Evolutionary conservation across 2,888 invertebrate species (phyloP).

Genomic region (Dinocampus coccinellae): DNA sequence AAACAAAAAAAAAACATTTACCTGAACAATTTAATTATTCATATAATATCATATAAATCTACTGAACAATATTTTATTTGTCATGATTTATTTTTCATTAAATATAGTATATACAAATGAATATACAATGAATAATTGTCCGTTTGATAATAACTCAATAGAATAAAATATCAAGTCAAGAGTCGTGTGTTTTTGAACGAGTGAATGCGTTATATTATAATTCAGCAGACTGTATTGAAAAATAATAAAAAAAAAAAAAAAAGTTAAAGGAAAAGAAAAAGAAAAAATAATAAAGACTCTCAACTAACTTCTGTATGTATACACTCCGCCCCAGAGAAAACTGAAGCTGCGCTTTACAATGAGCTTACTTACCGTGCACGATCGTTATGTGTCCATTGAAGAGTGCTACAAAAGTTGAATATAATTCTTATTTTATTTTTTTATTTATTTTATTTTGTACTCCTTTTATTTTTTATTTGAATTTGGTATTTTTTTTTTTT

Average conservation of each 20-base stretch:
- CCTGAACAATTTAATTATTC: background rate
- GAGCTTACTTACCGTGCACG: background rate
- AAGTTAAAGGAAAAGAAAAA: too few relatives aligned
- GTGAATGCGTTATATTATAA: conserved; percentile 23
- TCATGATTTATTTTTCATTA: background rate
- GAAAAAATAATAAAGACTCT: background rate
- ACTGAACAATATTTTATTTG: background rate
- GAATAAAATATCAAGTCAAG: conserved; percentile 28
- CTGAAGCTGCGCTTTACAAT: conserved; percentile 19
- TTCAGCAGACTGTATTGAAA: conserved; percentile 23
- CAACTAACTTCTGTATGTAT: conserved; percentile 9
- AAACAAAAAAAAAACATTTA: too few relatives aligned
- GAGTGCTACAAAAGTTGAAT: background rate
- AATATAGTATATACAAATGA: background rate
- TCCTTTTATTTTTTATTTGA: too few relatives aligned
- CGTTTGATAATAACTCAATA: background rate
- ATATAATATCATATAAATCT: background rate
- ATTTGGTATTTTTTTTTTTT: background rate
- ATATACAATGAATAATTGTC: background rate
- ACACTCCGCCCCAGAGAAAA: background rate
- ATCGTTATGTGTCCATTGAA: background rate
- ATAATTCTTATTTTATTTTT: background rate
- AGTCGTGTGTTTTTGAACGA: conserved; percentile 14
- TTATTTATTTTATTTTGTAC: background rate
- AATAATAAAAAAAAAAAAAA: background rate